Base-by-base conservation (phyloP, 2,888 invertebrate genomes). In the Phalera bucephala region DNA sequence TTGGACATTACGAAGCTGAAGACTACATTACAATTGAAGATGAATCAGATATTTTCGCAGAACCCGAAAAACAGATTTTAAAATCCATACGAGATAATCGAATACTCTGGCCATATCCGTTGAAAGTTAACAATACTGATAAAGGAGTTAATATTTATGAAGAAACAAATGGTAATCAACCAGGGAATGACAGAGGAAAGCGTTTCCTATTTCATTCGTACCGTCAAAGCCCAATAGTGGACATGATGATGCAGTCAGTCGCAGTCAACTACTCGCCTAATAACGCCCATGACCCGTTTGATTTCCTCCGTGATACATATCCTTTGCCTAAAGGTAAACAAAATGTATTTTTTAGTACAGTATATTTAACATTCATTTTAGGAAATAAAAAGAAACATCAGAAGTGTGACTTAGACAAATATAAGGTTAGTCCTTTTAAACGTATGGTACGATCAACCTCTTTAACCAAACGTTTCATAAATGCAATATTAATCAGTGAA, bases 261-360 rank as follows among this genome's bases (percentile, higher is more conserved):
- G 64, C 78, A 1, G 33, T 60, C 0, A 72, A 79, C 34, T 80
- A 81, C 43, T 54, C 61, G 0, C 81, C 83, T 2, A 56, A 52
- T 1, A 69, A 79, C 33, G 48, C 69, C 1, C 74, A 66, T 13
- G 87, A 90, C 45, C 80, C 81, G 0, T 84, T 88, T 36, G 88
- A 87, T 43, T 80, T 88, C 51, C 59, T 90, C 7, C 63, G 87
- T 3, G 89, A 89, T 46, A 51, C 72, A 0, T 89, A 86, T 47
- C 80, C 85, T 10, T 51, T 86, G 36, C 86, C 90, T 6, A 84
- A 83, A 77, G 89, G 89, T 90, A 67, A 70, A 71, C 1, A 22
- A 21, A 8, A n/a, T n/a, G n/a, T n/a, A n/a, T n/a, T n/a, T n/a
- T n/a, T n/a, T n/a, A n/a, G n/a, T n/a, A n/a, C n/a, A n/a, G n/a